Evolutionary conservation across 2,797 vertebrate species (phyloP), one percentile per base, ranked within the genome.

Genomic region (Nothura maculosa): DNA sequence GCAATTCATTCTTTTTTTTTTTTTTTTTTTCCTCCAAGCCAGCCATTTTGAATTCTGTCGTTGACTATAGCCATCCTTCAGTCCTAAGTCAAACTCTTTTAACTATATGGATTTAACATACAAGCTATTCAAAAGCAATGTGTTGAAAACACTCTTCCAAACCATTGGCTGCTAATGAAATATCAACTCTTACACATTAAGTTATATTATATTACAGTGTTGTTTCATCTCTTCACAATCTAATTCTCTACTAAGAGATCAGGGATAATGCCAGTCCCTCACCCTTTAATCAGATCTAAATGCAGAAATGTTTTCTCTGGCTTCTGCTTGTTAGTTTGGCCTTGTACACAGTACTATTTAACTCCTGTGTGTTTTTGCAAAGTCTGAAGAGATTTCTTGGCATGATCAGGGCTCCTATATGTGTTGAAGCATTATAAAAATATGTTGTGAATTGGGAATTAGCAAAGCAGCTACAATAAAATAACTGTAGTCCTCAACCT

Each of bases 101-200:
- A 88, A 66, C 69, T 89, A 83, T 55, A 84, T 52, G 60, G 47
- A 58, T 83, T 82, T 87, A 87, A 90, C 85, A 90, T 43, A 90
- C 22, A 80, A 91, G 38, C 30, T 73, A 48, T 70, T 87, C 57
- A 57, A 85, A 87, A 86, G n/a, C n/a, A 69, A 40, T 62, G 40
- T 87, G 76, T 85, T 88, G 75, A 77, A 94, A 96, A 93, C 43
- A 70, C 72, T 89, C 76, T 95, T 94, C 85, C 81, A 88, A 81
- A 73, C 50, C 64, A 80, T 73, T 88, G 54, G 25, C 47, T 91
- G 45, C 57, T 94, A 94, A 94, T 92, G 78, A 81, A 93, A 70
- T 89, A 96, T 47, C 85, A 78, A 57, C 36, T 88, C 42, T 89
- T 73, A 47, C 50, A 66, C 58, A 81, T 87, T 69, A 91, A 55